Evolutionary conservation across 2,888 invertebrate species (phyloP).

Genomic region (Ophioninae sp.): DNA sequence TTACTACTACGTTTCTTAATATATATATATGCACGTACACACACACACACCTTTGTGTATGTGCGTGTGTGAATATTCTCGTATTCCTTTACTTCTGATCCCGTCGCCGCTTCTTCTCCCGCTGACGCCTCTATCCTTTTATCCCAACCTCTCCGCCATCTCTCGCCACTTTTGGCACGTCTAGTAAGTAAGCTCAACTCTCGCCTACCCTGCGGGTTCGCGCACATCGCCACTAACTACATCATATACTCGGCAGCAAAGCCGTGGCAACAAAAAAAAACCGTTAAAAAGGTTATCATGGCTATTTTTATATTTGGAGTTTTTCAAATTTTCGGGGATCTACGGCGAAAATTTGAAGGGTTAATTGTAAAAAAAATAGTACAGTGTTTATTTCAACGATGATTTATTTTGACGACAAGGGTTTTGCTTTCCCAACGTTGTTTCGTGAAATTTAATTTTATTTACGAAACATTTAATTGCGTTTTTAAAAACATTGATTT

Average conservation of each 20-base stretch:
- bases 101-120: constrained; percentile 32
- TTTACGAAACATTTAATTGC: too few species aligned
- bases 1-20: too few species aligned
- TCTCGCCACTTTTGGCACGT: constrained; percentile 36
- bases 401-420: too few species aligned
- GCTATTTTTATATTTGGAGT: neutral
- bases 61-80: constrained; percentile 30
- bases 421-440: too few species aligned
- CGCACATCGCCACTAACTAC: neutral
- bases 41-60: too few species aligned
- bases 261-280: neutral
- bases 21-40: too few species aligned
- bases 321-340: neutral
- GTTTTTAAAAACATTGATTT: too few species aligned
- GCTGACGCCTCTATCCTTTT: constrained; percentile 21
- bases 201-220: neutral
- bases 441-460: too few species aligned
- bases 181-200: constrained; percentile 6
- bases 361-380: too few species aligned
- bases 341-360: neutral
- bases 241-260: neutral
- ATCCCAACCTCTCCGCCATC: constrained; percentile 7
- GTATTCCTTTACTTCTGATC: constrained; percentile 47
- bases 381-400: too few species aligned
- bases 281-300: neutral